Percentiles rank a stretch among this genome's conserved stretches.
Conservation (phyloP, 2,888 invertebrate genomes). For the Axea sp. region DNA sequence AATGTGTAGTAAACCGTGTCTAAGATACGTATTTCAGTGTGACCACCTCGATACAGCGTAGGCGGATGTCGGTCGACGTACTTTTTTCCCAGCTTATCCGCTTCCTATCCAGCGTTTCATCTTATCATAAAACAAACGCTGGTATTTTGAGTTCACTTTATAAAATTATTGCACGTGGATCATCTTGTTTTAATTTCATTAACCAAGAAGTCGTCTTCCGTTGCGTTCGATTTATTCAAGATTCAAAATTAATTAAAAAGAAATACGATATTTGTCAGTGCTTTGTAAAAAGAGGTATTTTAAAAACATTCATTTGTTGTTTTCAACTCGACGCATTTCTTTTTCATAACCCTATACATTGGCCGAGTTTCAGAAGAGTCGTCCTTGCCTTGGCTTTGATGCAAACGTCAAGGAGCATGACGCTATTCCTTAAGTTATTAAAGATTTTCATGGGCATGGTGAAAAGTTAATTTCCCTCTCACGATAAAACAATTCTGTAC, state of each 20-base stretch:
- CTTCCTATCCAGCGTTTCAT: constrained; percentile 38
- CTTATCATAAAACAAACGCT: constrained; percentile 45
- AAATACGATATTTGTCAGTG: too few species aligned
- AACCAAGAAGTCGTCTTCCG: too few species aligned
- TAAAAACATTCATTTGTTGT: too few species aligned
- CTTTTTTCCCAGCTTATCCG: constrained; percentile 51
- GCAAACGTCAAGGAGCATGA: constrained; percentile 60
- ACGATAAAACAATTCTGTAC: constrained; percentile 4
- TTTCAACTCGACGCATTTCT: too few species aligned
- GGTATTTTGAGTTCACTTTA: constrained; percentile 27
- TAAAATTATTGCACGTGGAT: constrained; percentile 16
- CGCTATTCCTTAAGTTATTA: constrained; percentile 56
- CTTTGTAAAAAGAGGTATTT: too few species aligned
- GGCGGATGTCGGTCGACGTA: constrained; percentile 46
- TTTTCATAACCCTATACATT: constrained; percentile 59
- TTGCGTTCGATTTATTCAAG: too few species aligned
- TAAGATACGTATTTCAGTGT: constrained; percentile 40
- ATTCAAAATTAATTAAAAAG: too few species aligned
- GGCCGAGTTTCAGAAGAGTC: constrained; percentile 55
- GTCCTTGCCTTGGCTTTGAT: constrained; percentile 61
- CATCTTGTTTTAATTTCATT: not conserved
- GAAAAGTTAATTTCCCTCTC: constrained; percentile 37
- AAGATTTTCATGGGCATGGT: constrained; percentile 55
- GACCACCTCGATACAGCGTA: constrained; percentile 44
- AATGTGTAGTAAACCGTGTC: constrained; percentile 27